Evolutionary conservation across 2,888 invertebrate species (phyloP).

Genomic region (Athalia circularis): DNA sequence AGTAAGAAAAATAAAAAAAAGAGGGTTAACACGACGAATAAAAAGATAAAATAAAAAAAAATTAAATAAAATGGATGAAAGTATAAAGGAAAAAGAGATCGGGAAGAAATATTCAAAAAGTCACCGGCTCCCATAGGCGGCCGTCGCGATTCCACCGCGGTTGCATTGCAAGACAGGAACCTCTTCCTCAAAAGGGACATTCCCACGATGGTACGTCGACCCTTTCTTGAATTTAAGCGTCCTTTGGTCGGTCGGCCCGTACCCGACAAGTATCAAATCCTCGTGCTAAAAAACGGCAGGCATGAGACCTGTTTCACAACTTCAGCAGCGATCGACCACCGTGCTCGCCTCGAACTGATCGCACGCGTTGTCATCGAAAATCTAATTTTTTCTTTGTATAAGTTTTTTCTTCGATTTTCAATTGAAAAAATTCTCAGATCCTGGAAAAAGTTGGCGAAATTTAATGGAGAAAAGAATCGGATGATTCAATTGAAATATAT

Average conservation of each 20-base stretch:
- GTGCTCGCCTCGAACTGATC: slow-evolving; percentile 18
- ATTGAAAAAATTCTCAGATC: background rate
- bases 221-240: slow-evolving; percentile 23
- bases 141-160: background rate
- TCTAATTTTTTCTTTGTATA: background rate
- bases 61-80: background rate
- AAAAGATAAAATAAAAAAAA: background rate
- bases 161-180: slow-evolving; percentile 15
- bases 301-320: slow-evolving; percentile 37
- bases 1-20: background rate
- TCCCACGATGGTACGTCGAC: slow-evolving; percentile 54
- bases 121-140: background rate
- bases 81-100: background rate
- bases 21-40: background rate
- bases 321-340: slow-evolving; percentile 19
- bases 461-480: too few species aligned
- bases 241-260: slow-evolving; percentile 13
- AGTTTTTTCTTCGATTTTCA: background rate
- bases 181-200: slow-evolving; percentile 53
- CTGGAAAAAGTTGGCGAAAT: background rate
- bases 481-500: background rate
- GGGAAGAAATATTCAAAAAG: background rate
- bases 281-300: slow-evolving; percentile 35
- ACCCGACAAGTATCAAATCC: slow-evolving; percentile 33
- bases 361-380: background rate